Base-by-base conservation (phyloP, 1,140 invertebrate species). In the Drosophila littoralis region DNA sequence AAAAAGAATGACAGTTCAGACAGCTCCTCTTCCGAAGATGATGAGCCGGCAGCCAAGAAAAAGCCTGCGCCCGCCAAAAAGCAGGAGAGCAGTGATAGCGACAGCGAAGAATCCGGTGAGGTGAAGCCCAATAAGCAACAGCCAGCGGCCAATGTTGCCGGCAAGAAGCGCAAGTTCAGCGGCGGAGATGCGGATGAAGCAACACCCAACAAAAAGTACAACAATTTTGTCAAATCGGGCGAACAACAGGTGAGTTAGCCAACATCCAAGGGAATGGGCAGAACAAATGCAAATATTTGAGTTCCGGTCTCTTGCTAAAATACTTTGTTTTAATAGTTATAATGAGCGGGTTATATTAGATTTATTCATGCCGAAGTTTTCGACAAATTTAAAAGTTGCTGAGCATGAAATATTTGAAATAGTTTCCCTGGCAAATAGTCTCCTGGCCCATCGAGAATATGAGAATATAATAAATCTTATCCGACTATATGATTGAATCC, bases 171-270 rank as follows among this genome's bases (percentile, higher is more conserved):
- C 35, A 94, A 93, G 75, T 78, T 91, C 7, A 86, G 90, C 58
- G 90, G 92, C 33, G 80, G 90, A 8, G 84, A 69, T 46, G 74
- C 67, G 15, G 82, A 84, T 6, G 82, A 71, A 42, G 77, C 73
- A 33, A 79, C 86, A 6, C 81, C 84, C 4, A 93, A 92, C 55
- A 93, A 93, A 69, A 92, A 93, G 63, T 95, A 95, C 67, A 92
- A 75, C 58, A 95, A 95, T 65, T 95, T 95, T 76, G 93, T 94
- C 0, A 94, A 94, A 79, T 92, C 91, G 0, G 93, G 93, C 48
- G 90, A 92, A 15, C 92, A 93, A 1, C 93, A 94, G 92, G 94
- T 94, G 82, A 83, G 72, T 74, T 73, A 63, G 22, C 12, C n/a
- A 33, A 32, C 3, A 33, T 13, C 28, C 8, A 13, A 35, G n/a